Conservation (phyloP, 2,888 invertebrate species). For the Apamea crenata region DNA sequence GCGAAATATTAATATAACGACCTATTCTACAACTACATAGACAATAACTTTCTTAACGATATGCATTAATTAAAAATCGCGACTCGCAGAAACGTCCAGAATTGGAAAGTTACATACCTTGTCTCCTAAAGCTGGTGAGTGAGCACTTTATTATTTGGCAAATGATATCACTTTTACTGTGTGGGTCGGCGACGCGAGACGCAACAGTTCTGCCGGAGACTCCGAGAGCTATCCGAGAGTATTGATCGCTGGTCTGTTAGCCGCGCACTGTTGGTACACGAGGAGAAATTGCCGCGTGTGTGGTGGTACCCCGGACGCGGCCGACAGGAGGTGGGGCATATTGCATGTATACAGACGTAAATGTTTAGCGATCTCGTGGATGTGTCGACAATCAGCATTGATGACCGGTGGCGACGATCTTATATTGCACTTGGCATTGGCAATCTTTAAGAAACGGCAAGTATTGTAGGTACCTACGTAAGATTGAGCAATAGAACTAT, state of each 20-base stretch:
- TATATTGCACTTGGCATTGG: conserved; percentile 53
- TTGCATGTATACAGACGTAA: conserved; percentile 25
- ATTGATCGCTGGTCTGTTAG: conserved; percentile 46
- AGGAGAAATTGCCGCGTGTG: conserved; percentile 52
- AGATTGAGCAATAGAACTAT: neutral
- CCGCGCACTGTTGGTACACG: conserved; percentile 40
- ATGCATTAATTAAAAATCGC: conserved; percentile 39
- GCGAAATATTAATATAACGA: conserved; percentile 4
- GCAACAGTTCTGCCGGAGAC: conserved; percentile 17
- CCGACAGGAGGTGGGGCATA: conserved; percentile 42
- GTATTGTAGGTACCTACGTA: neutral
- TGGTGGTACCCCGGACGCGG: conserved; percentile 24
- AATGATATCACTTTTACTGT: conserved; percentile 64
- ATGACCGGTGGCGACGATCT: conserved; percentile 5
- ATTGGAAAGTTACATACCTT: conserved; percentile 68
- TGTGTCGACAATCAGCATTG: conserved; percentile 2
- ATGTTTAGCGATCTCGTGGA: conserved; percentile 12
- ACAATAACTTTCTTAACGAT: conserved; percentile 55
- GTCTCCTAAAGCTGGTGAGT: conserved; percentile 40
- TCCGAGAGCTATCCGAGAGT: conserved; percentile 26
- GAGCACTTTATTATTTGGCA: conserved; percentile 48
- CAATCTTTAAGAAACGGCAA: conserved; percentile 1
- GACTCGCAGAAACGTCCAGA: conserved; percentile 46
- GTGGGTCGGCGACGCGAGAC: conserved; percentile 12
- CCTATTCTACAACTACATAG: conserved; percentile 1